Conservation (phyloP, 2,888 invertebrate genomes). For the Xestia c-nigrum region DNA sequence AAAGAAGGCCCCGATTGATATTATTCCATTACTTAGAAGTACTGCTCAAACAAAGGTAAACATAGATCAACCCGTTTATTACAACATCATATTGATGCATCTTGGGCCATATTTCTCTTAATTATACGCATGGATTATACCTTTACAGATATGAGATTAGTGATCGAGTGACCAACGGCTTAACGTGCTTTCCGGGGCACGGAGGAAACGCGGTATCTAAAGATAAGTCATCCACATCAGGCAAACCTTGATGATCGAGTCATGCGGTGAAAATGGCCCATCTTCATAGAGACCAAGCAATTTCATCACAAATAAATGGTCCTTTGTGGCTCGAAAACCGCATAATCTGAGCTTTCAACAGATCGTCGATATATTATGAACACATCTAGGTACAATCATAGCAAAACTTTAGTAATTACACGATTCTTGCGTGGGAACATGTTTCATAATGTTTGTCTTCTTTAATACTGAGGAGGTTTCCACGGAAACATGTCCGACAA, state of each 20-base stretch:
- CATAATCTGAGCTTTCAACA: background rate
- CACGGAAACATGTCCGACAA: constrained; percentile 44
- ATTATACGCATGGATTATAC: background rate
- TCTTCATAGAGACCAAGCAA: background rate
- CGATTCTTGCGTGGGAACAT: constrained; percentile 48
- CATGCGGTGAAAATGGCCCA: background rate
- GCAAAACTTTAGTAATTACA: constrained; percentile 57
- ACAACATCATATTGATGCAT: constrained; percentile 24
- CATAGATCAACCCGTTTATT: constrained; percentile 12
- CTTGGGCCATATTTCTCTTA: constrained; percentile 8
- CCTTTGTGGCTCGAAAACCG: background rate
- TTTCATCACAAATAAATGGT: background rate
- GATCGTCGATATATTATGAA: background rate
- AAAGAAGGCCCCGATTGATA: background rate
- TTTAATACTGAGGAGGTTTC: constrained; percentile 30
- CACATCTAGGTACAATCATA: constrained; percentile 5
- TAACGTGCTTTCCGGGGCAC: no score
- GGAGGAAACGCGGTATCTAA: no score
- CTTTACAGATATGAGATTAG: background rate
- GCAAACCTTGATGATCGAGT: no score
- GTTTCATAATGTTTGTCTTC: constrained; percentile 44
- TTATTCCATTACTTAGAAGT: background rate
- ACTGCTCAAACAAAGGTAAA: background rate
- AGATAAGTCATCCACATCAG: no score
- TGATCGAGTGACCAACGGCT: no score